phyloP scores from a whole-genome alignment of 2,797 vertebrate genomes.

The Lophius americanus region DNA sequence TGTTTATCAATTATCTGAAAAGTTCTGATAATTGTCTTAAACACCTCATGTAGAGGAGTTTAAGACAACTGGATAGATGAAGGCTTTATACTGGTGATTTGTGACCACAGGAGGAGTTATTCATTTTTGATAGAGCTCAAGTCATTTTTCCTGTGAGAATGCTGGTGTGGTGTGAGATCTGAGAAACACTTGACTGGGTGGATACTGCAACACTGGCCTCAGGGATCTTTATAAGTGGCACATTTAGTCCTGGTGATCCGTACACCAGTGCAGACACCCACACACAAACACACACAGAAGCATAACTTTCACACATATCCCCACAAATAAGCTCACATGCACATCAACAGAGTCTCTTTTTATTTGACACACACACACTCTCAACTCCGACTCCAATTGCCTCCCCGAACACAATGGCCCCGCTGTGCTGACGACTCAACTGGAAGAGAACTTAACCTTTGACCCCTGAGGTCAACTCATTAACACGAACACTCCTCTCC shows the following conservation, averaged over 20 bases:
- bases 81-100: neutral
- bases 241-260: slow-evolving; percentile 64
- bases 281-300: slow-evolving; percentile 28
- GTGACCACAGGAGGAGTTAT: neutral
- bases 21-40: neutral
- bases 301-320: slow-evolving; percentile 13
- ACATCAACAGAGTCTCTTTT: slow-evolving; percentile 30
- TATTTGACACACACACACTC: slow-evolving; percentile 12
- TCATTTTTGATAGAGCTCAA: neutral
- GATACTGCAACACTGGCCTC: slow-evolving; percentile 47
- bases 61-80: neutral
- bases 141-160: slow-evolving; percentile 14
- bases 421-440: slow-evolving; percentile 85
- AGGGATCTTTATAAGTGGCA: slow-evolving; percentile 68
- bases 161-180: slow-evolving; percentile 56
- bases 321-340: slow-evolving; percentile 14
- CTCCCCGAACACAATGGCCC: slow-evolving; percentile 78
- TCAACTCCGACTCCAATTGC: slow-evolving; percentile 60
- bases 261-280: slow-evolving; percentile 25
- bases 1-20: neutral
- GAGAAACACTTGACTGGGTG: slow-evolving; percentile 71
- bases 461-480: slow-evolving; percentile 79
- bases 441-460: slow-evolving; percentile 83
- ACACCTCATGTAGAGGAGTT: neutral
- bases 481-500: slow-evolving; percentile 68